These are phyloP conservation scores for Cartodere bifasciata DNA, from an alignment of 2,888 invertebrate genomes.

Conservation along the genomic window DNA sequence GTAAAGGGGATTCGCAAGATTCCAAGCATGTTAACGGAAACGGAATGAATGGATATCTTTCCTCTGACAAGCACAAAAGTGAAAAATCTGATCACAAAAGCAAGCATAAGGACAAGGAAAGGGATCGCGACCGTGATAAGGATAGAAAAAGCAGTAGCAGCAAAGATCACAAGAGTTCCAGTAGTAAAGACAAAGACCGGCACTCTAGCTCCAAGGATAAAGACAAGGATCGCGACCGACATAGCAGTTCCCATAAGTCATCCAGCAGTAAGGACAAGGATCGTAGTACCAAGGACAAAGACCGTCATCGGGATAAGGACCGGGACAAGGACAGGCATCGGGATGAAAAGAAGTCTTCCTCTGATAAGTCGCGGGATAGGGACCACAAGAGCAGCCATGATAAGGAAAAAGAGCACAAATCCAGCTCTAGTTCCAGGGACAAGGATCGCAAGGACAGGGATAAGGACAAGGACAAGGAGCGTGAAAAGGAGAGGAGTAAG, in stretches of 20 bases:
- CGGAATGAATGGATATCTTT: constrained; percentile 62
- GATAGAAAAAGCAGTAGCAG: constrained; percentile 40
- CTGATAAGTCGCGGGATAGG: constrained; percentile 29
- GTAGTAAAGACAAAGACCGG: constrained; percentile 37
- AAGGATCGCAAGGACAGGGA: constrained; percentile 16
- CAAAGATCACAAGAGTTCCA: constrained; percentile 50
- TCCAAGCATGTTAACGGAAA: too few relatives aligned
- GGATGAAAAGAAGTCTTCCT: constrained; percentile 24
- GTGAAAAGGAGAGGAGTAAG: constrained; percentile 48
- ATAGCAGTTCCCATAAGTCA: constrained; percentile 34
- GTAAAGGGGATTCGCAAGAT: too few relatives aligned
- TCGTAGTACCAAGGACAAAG: constrained; percentile 25
- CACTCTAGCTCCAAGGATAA: constrained; percentile 49
- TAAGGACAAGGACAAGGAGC: constrained; percentile 43
- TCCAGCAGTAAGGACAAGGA: constrained; percentile 36
- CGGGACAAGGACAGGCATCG: constrained; percentile 28
- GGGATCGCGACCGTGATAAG: constrained; percentile 51
- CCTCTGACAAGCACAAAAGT: constrained; percentile 38
- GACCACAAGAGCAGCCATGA: constrained; percentile 27
- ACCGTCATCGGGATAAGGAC: constrained; percentile 28
- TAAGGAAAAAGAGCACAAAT: constrained; percentile 29
- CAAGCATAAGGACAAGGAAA: constrained; percentile 55
- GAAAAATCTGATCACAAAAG: constrained; percentile 50
- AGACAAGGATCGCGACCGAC: constrained; percentile 27
- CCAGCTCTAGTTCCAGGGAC: constrained; percentile 23